phyloP scores from a whole-genome alignment of 2,113 vertebrate species.

The Speoplatyrhinus poulsoni region DNA sequence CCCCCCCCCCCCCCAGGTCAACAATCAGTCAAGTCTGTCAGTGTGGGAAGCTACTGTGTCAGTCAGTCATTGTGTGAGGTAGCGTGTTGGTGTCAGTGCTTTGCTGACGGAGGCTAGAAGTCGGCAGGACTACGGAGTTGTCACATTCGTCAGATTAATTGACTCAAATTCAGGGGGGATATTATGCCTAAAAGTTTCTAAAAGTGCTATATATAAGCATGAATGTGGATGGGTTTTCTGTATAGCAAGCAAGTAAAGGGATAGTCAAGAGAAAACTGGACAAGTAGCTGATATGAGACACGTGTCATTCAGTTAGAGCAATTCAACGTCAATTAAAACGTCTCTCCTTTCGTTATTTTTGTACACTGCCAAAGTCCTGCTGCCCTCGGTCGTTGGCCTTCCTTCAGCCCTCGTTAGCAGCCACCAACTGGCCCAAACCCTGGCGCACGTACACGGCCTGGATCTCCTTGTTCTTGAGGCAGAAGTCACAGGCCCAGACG shows the following conservation, averaged over 20 bases:
- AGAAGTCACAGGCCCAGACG: conserved; percentile 97
- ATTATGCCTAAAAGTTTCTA: conserved; percentile 46
- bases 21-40: conserved; percentile 36
- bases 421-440: conserved; percentile 93
- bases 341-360: conserved; percentile 26
- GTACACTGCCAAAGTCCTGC: conserved; percentile 7
- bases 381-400: conserved; percentile 6
- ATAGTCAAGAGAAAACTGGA: conserved; percentile 49
- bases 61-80: conserved; percentile 75
- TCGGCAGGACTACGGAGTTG: conserved; percentile 52
- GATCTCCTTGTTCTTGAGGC: conserved; percentile 99
- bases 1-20: too few species aligned
- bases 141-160: conserved; percentile 64
- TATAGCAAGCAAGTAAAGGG: conserved; percentile 66
- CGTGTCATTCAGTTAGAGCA: conserved; percentile 43
- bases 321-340: conserved; percentile 30
- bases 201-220: conserved; percentile 68
- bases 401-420: conserved; percentile 89
- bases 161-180: conserved; percentile 35
- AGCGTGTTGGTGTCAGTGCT: conserved; percentile 82
- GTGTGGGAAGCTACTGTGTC: conserved; percentile 56
- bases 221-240: conserved; percentile 54
- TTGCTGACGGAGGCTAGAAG: conserved; percentile 68
- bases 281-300: conserved; percentile 49
- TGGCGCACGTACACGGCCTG: conserved; percentile 95